Evolutionary conservation across 2,888 invertebrate genomes (phyloP), one percentile per base, ranked within the genome.

Genomic region (Conus canariensis): DNA sequence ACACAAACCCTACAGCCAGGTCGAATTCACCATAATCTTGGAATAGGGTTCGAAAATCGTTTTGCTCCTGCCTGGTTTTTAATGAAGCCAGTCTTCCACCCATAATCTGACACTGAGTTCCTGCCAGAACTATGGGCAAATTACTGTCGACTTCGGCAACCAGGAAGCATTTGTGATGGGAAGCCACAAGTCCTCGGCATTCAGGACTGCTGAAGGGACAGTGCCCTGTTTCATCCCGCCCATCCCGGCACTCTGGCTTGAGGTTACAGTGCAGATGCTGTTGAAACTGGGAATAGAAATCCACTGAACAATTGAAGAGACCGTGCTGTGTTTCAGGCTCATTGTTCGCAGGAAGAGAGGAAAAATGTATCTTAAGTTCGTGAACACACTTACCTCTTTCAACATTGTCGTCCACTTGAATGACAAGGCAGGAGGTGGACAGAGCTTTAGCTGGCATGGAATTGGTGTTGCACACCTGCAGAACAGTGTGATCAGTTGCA

Each of bases 201-300:
- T 16, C n/a, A 25, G 59, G 85, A 25, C 60, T 85, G 25, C 60
- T 85, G 85, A 60, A 85, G 64, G 85, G 85, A 60, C 85, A 85
- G 85, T 64, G 82, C 58, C 58, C 60, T 25, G 60, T 30, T 85
- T 74, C 74, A 12, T 80, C 80, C 14, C 80, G 80, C 8, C 45
- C 19, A 19, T 80, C 80, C 45, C 30, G n/a, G 19, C 80, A 80
- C 45, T 80, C 80, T 0, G 25, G 25, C 14, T 80, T 30, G 16
- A 80, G 80, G 30, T 80, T 80, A 45, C 80, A 80, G 80, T 80
- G 30, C 80, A 80, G 30, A 19, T 80, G 80, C 80, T 45, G 30
- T 16, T 80, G 30, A 19, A 80, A 45, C 14, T 12, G 19, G 45
- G 80, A 16, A 45, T 80, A 80, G 14, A 12, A 45, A 45, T 80